Percentiles rank a stretch among this genome's conserved stretches.
These are phyloP conservation scores for Tursiops truncatus DNA, from an alignment of 2,113 vertebrate species.

Conservation along the genomic window DNA sequence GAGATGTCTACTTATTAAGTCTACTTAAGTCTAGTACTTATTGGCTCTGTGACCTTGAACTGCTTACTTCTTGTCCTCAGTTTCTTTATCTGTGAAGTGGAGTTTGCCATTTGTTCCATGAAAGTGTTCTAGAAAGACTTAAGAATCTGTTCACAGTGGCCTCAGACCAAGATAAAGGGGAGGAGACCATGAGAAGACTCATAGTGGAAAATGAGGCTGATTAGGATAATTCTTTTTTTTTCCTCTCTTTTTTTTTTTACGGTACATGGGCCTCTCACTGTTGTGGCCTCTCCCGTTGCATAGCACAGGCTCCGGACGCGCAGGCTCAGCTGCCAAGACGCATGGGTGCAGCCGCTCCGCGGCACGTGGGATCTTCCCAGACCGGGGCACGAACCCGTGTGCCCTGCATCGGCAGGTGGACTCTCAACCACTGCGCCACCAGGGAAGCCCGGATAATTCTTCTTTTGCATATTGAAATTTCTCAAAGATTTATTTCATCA, in stretches of 20 bases:
- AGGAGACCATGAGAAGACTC: too few relatives aligned
- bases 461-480: neutral
- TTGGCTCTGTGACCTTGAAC: neutral
- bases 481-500: neutral
- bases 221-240: neutral
- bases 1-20: neutral
- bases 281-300: too few relatives aligned
- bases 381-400: accelerated
- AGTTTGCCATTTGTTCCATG: neutral
- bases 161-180: neutral
- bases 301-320: too few relatives aligned
- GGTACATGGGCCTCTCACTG: too few relatives aligned
- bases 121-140: neutral
- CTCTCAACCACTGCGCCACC: too few relatives aligned
- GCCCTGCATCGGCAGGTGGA: too few relatives aligned
- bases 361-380: too few relatives aligned
- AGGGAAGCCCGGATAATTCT: neutral
- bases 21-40: neutral
- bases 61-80: neutral
- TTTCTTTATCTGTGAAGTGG: neutral
- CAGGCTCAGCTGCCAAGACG: too few relatives aligned
- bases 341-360: accelerated
- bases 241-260: too few relatives aligned
- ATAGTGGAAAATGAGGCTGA: neutral
- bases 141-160: neutral